Evolutionary conservation across 2,113 vertebrate species (phyloP).

Genomic region (Thalassarche chlororhynchos): DNA sequence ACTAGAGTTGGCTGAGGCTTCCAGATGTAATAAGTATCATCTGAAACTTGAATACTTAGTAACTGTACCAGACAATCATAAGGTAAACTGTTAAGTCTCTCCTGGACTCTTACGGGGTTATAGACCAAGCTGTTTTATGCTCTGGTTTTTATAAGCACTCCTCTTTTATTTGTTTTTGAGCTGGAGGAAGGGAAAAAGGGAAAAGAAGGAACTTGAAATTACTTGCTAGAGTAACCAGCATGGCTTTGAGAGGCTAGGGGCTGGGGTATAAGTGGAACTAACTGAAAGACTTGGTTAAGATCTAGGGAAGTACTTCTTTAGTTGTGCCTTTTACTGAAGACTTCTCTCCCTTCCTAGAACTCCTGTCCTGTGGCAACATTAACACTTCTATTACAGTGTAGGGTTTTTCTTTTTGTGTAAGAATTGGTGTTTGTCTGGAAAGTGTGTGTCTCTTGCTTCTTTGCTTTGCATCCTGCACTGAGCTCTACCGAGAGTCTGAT

Average conservation of each 20-base stretch:
- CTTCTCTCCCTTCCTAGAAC: conserved; percentile 26
- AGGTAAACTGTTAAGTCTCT: conserved; percentile 21
- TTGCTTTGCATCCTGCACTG: conserved; percentile 38
- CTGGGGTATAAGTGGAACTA: not conserved
- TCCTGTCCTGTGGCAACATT: conserved; percentile 17
- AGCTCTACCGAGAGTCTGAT: conserved; percentile 19
- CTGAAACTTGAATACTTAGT: conserved; percentile 43
- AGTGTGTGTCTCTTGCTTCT: conserved; percentile 2
- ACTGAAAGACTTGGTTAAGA: not conserved
- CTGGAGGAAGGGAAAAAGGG: conserved; percentile 34
- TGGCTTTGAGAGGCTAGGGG: not conserved
- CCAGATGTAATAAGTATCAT: not conserved
- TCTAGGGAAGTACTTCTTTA: not conserved
- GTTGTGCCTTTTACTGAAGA: conserved; percentile 56
- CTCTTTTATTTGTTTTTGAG: not conserved
- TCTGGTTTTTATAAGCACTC: conserved; percentile 23
- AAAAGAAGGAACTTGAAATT: conserved; percentile 4
- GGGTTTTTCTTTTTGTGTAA: conserved; percentile 34
- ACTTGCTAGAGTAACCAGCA: not conserved
- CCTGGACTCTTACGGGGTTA: not conserved
- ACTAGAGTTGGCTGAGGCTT: conserved; percentile 7
- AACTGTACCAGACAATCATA: conserved; percentile 47
- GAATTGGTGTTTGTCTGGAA: conserved; percentile 25
- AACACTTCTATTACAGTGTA: not conserved
- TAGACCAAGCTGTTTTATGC: not conserved